Percentiles rank a stretch among this genome's conserved stretches.
These are phyloP conservation scores for Chorisops tibialis DNA, from an alignment of 2,888 invertebrate genomes.

Conservation along the genomic window DNA sequence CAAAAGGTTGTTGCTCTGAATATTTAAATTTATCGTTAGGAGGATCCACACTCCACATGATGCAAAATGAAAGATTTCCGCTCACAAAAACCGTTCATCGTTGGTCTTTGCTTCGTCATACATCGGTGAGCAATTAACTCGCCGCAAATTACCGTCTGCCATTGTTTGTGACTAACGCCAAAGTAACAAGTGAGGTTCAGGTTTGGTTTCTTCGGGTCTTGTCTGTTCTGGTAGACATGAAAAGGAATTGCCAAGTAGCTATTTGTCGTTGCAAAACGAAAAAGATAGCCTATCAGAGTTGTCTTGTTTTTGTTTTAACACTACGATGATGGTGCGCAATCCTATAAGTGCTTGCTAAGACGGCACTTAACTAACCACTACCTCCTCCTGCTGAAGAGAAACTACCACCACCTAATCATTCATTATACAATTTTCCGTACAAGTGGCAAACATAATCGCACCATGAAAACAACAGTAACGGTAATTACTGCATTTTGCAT, in stretches of 20 bases:
- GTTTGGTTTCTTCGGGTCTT: neutral
- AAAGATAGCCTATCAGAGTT: neutral
- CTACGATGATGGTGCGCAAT: too few species aligned
- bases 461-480: constrained; percentile 24
- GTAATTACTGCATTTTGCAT: constrained; percentile 25
- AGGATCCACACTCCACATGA: neutral
- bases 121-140: constrained; percentile 9
- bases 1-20: neutral
- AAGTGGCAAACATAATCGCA: constrained; percentile 24
- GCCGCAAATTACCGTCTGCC: neutral
- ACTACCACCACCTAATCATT: neutral
- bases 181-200: neutral
- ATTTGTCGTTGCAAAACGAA: too few species aligned
- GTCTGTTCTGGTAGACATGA: neutral
- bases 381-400: neutral
- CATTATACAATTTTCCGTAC: constrained; percentile 11
- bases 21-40: neutral
- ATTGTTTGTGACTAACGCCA: constrained; percentile 8
- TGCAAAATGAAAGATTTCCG: neutral
- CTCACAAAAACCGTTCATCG: neutral
- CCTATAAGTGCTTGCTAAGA: too few species aligned
- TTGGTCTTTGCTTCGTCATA: neutral
- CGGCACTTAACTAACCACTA: neutral
- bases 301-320: too few species aligned
- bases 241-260: neutral